Evolutionary conservation across 1,140 invertebrate genomes (phyloP).

Genomic region (Cepaea nemoralis): DNA sequence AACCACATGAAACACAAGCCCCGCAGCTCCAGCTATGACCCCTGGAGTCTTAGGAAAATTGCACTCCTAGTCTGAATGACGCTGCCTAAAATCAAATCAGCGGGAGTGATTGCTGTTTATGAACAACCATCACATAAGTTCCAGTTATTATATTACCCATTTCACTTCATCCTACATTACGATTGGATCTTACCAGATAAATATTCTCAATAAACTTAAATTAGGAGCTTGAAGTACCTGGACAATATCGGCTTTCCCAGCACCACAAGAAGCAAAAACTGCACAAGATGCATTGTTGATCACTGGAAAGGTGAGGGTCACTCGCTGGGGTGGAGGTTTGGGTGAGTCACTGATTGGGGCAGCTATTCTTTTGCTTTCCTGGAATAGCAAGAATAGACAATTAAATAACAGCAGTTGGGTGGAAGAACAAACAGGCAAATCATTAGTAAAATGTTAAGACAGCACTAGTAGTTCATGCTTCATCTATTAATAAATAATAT

Average conservation of each 20-base stretch:
- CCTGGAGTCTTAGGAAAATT: no score
- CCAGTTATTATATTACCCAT: no score
- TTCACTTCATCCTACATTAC: not conserved
- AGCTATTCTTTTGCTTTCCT: conserved; percentile 78
- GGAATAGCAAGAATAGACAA: not conserved
- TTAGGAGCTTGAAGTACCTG: conserved; percentile 79
- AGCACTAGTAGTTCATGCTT: no score
- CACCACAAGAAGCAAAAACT: conserved; percentile 87
- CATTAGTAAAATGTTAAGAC: no score
- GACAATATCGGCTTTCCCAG: conserved; percentile 88
- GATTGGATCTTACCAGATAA: not conserved
- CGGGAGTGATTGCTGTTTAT: not conserved
- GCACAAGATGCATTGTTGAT: conserved; percentile 89
- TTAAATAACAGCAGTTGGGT: no score
- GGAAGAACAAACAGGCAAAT: no score
- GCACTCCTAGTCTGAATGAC: no score
- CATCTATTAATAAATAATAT: no score
- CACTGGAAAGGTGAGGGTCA: conserved; percentile 93
- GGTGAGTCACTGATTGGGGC: conserved; percentile 92
- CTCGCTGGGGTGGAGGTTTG: conserved; percentile 90
- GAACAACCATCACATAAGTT: not conserved
- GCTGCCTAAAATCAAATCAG: not conserved
- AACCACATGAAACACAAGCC: no score
- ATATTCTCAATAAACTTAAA: not conserved
- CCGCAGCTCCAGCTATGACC: no score